phyloP scores from a whole-genome alignment of 2,888 invertebrate genomes.

The Tubiluchus corallicola region DNA sequence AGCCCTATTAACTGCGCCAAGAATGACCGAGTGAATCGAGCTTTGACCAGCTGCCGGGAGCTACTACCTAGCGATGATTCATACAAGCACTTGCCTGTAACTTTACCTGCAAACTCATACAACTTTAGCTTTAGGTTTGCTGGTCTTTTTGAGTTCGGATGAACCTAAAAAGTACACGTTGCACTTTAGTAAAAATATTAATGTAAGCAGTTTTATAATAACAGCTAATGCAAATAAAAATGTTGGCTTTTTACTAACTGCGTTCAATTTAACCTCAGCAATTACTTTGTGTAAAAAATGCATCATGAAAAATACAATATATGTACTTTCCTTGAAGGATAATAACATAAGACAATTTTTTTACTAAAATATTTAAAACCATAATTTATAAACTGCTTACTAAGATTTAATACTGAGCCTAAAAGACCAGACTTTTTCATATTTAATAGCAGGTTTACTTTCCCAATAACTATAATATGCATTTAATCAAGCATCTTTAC shows the following conservation, averaged over 20 bases:
- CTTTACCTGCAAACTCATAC: conserved; percentile 73
- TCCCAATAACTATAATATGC: too few species aligned
- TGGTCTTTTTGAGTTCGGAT: conserved; percentile 56
- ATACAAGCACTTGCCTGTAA: conserved; percentile 84
- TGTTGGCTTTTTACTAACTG: too few species aligned
- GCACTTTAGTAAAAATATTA: too few species aligned
- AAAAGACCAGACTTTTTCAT: not conserved
- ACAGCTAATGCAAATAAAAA: too few species aligned
- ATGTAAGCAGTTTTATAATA: too few species aligned
- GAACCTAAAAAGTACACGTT: conserved; percentile 33
- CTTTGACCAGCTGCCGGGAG: conserved; percentile 71
- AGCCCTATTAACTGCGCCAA: conserved; percentile 83
- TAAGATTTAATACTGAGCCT: not conserved
- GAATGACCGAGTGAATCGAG: conserved; percentile 74
- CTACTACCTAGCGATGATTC: conserved; percentile 77
- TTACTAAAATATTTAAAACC: too few species aligned
- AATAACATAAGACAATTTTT: too few species aligned
- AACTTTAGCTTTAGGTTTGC: conserved; percentile 60
- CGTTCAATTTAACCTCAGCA: too few species aligned
- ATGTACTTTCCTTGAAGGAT: too few species aligned
- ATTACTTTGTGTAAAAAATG: too few species aligned
- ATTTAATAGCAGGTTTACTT: conserved; percentile 13
- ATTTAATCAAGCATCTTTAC: too few species aligned
- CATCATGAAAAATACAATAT: too few species aligned
- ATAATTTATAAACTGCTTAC: not conserved